phyloP scores from a whole-genome alignment of 2,888 invertebrate genomes.

The Torymus tubicola region DNA sequence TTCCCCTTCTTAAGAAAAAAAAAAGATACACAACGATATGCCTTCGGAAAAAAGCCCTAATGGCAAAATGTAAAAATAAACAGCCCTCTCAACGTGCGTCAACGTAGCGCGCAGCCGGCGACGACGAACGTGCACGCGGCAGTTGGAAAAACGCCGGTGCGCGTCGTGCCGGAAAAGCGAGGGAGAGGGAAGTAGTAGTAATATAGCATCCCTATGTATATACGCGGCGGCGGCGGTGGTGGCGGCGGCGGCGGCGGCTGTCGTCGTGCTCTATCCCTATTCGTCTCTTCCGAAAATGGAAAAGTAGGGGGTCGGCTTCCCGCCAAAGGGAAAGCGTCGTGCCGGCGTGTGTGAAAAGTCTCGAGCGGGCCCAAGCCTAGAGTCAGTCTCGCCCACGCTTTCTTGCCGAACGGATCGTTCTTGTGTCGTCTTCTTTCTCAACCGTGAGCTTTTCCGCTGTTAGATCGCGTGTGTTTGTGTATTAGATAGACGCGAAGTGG shows the following conservation, averaged over 20 bases:
- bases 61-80: constrained; percentile 37
- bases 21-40: background rate
- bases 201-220: constrained; percentile 25
- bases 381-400: constrained; percentile 70
- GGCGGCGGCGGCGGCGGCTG: constrained; percentile 25
- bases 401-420: constrained; percentile 54
- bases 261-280: constrained; percentile 8
- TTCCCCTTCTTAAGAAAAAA: background rate
- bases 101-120: too few species aligned
- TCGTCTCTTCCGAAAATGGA: constrained; percentile 2
- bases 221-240: constrained; percentile 23
- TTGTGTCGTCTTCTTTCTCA: background rate
- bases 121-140: background rate
- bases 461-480: too few species aligned
- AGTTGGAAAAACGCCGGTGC: constrained; percentile 42
- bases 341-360: constrained; percentile 15
- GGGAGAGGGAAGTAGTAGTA: constrained; percentile 19
- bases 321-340: constrained; percentile 55
- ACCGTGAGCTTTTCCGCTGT: background rate
- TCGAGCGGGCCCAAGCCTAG: background rate
- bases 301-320: constrained; percentile 40
- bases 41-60: background rate
- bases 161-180: constrained; percentile 27
- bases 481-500: too few species aligned
- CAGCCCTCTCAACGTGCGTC: background rate